These are phyloP conservation scores for Carassius gibelio DNA, from an alignment of 2,113 vertebrate species.

Conservation along the genomic window DNA sequence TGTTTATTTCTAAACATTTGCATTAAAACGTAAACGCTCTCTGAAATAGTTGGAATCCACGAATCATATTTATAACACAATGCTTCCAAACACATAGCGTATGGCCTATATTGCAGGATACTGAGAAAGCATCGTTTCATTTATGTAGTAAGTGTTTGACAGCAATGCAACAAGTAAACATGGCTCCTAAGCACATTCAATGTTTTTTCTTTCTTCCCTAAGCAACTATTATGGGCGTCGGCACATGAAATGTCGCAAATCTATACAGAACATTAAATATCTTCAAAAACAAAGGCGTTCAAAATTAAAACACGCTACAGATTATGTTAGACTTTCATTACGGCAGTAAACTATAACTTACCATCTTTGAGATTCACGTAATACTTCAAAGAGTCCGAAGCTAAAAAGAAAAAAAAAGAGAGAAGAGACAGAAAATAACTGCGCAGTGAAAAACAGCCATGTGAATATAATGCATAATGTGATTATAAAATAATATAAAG, in stretches of 20 bases:
- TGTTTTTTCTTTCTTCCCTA: neutral
- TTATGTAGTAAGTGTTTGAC: neutral
- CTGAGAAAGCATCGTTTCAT: neutral
- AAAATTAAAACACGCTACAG: neutral
- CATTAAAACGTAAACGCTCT: neutral
- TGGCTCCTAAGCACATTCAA: neutral
- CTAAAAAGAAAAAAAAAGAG: neutral
- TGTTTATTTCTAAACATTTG: neutral
- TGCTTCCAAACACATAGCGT: too few relatives aligned
- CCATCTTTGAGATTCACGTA: constrained; percentile 1
- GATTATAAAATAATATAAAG: neutral
- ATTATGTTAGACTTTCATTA: neutral
- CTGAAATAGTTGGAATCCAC: neutral
- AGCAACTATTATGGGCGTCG: constrained; percentile 1
- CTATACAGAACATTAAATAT: neutral
- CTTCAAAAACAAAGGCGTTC: neutral
- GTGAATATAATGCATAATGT: neutral
- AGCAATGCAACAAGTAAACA: neutral
- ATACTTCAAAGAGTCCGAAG: neutral
- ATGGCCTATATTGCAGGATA: too few relatives aligned
- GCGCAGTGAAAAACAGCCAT: neutral
- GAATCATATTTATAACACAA: too few relatives aligned
- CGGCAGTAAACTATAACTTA: constrained; percentile 2
- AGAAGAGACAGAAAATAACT: neutral
- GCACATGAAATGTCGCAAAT: neutral